Base-by-base conservation (phyloP, 2,888 invertebrate species). In the Parapristionchus giblindavisi region DNA sequence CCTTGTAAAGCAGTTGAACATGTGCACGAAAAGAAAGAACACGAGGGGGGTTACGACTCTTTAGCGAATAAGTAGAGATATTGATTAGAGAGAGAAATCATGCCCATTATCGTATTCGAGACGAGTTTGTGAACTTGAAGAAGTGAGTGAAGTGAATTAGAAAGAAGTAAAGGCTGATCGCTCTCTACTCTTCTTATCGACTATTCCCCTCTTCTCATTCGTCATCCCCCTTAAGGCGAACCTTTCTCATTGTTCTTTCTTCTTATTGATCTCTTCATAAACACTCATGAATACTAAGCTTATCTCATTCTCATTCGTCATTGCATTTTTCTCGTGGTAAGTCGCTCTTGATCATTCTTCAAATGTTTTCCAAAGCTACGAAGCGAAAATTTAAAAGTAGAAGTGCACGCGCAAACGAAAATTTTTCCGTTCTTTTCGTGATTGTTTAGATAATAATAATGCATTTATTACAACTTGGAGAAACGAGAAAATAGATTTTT, bases 311-410 rank as follows among this genome's bases (percentile, higher is more conserved):
- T 14, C 43, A 43, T 43, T 43, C 24, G 36, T 65, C 29, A 29
- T 43, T 65, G 63, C 32, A 43, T 65, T 65, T 65, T 43, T 43
- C 6, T 65, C 63, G 29, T 43, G 63, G 63, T 65, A 21, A 65
- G 63, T 65, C 43, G 21, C 52, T 43, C 63, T 40, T 65, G 11
- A 24, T 38, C 8, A 43, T 43, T 65, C 43, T 65, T 65, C 14
- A 27, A 65, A 43, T 61, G 61, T 61, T 8, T 43, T 56, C 56
- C n/a, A n/a, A n/a, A n/a, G n/a, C n/a, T n/a, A n/a, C n/a, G n/a
- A n/a, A n/a, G n/a, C n/a, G n/a, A n/a, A n/a, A n/a, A n/a, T n/a
- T n/a, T n/a, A n/a, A n/a, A n/a, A n/a, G n/a, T n/a, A n/a, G n/a
- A n/a, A n/a, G n/a, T n/a, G n/a, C n/a, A n/a, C n/a, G n/a, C n/a